Base-by-base conservation (phyloP, 1,140 invertebrate genomes). In the Drosophila orena region DNA sequence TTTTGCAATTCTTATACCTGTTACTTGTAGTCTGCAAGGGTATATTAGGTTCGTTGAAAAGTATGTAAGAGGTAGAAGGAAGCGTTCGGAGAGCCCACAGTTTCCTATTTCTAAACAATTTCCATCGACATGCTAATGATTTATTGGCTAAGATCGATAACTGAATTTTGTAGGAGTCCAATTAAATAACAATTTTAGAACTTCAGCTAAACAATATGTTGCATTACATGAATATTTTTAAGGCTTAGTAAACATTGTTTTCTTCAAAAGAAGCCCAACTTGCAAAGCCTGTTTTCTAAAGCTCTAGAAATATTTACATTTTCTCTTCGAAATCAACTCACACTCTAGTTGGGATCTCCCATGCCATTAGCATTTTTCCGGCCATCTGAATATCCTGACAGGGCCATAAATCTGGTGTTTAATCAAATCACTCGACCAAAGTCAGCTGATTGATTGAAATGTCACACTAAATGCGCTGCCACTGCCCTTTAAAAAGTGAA, bases 381-480 rank as follows among this genome's bases (percentile, higher is more conserved):
- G 34, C 37, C 35, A 46, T 66, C 61, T 62, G 10, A 40, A 49
- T 42, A 58, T 47, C 58, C 40, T 66, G 62, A 64, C 62, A 66
- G 14, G 40, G 59, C 43, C 71, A 75, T 74, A 57, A 75, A 74
- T 74, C 70, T 73, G 69, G 24, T 11, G 49, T 73, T 73, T 73
- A 62, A 71, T 71, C 68, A 57, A 71, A 71, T 50, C 8, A 30
- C 8, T 38, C 22, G 11, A 37, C 68, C 74, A 57, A 77, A 47
- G 52, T 14, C 68, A 12, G 43, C 80, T 90, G 88, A 90, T 90
- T 90, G 88, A 90, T 90, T 90, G 88, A 91, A 90, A 90, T 90
- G 88, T 90, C 88, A 90, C 81, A 75, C 74, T 91, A 79, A 89
- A 83, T 71, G 79, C 58, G 22, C 37, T 55, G 34, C 54, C n/a